phyloP scores from a whole-genome alignment of 2,113 vertebrate species.

The Triplophysa rosa region DNA sequence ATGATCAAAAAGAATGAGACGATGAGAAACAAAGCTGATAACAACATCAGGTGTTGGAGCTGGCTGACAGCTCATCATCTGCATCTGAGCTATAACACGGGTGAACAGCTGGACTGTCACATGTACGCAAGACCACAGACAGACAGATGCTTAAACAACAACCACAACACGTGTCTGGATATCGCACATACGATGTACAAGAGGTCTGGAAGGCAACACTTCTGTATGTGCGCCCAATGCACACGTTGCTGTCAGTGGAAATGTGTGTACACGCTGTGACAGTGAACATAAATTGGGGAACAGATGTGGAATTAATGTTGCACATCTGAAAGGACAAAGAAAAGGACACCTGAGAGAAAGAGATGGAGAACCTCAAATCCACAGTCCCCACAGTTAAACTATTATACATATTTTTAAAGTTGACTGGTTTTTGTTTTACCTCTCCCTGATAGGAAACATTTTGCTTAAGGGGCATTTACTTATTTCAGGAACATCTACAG shows the following conservation, averaged over 20 bases:
- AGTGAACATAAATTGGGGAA: conserved; percentile 69
- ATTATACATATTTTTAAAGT: too few relatives aligned
- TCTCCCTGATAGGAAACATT: too few relatives aligned
- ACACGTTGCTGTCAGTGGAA: conserved; percentile 52
- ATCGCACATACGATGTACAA: conserved; percentile 12
- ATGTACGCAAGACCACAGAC: conserved; percentile 1
- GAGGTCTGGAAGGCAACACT: not conserved
- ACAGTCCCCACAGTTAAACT: not conserved
- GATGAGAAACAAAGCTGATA: conserved; percentile 49
- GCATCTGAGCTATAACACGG: conserved; percentile 2
- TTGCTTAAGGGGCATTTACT: too few relatives aligned
- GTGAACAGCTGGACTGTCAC: conserved; percentile 42
- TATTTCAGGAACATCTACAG: too few relatives aligned
- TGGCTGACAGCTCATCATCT: conserved; percentile 28
- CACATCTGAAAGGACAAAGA: conserved; percentile 69
- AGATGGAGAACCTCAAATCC: conserved; percentile 1
- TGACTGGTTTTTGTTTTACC: too few relatives aligned
- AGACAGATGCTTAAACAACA: conserved; percentile 23
- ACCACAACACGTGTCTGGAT: conserved; percentile 1
- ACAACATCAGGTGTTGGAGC: conserved; percentile 39
- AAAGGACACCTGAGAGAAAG: conserved; percentile 42
- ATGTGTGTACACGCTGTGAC: conserved; percentile 68
- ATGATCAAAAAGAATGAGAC: not conserved
- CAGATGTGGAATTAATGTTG: conserved; percentile 75
- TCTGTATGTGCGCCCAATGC: conserved; percentile 1